Evolutionary conservation across 2,888 invertebrate genomes (phyloP).

Genomic region (Calephelis perditalis): DNA sequence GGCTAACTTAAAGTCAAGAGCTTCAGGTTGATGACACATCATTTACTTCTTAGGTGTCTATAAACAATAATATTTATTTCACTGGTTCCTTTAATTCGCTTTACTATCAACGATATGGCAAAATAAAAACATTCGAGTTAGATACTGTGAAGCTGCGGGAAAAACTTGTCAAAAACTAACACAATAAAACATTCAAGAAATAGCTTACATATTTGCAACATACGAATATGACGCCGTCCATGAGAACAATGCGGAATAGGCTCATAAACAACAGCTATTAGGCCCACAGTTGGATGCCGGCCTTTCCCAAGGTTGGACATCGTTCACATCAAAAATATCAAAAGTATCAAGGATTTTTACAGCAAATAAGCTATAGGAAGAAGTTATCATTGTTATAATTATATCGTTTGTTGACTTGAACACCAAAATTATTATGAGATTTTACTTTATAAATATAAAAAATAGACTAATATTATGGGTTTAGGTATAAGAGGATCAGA

Average conservation of each 20-base stretch:
- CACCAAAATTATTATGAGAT: neutral
- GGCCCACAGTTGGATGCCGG: conserved; percentile 4
- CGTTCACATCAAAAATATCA: neutral
- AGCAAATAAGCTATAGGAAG: neutral
- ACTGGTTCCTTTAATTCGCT: no score
- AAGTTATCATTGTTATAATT: neutral
- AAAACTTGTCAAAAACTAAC: no score
- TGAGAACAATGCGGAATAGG: conserved; percentile 1
- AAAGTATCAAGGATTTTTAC: neutral
- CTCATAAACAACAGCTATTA: conserved; percentile 1
- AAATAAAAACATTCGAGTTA: no score
- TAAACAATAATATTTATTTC: no score
- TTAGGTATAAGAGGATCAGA: no score
- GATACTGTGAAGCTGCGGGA: no score
- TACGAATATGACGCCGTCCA: neutral
- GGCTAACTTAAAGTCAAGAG: no score
- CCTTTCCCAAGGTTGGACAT: conserved; percentile 5
- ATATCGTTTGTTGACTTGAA: neutral
- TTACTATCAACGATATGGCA: no score
- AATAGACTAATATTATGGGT: no score
- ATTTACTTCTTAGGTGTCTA: no score
- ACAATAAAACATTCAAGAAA: neutral
- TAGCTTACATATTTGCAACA: conserved; percentile 2
- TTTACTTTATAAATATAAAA: no score
- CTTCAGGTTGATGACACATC: no score